Evolutionary conservation across 2,113 vertebrate genomes (phyloP).

Genomic region (Poeciliopsis retropinna): DNA sequence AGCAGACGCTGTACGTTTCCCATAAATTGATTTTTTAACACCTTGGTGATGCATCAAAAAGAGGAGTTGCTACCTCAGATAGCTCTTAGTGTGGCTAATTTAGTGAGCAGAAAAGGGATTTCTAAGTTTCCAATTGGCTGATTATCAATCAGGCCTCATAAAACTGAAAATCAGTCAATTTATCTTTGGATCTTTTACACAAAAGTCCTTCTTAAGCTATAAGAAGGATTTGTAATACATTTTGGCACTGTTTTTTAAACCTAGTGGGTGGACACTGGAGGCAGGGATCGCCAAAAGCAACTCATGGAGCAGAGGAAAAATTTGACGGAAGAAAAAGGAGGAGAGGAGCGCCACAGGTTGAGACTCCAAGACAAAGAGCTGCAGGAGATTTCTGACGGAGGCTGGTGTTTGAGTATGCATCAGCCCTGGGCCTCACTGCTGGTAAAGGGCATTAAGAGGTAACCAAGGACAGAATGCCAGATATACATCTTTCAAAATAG

Average conservation of each 20-base stretch:
- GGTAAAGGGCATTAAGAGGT: slow-evolving; percentile 92
- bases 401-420: slow-evolving; percentile 98
- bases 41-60: too few species aligned
- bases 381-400: slow-evolving; percentile 93
- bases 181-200: too few species aligned
- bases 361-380: slow-evolving; percentile 93
- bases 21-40: too few species aligned
- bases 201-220: neutral
- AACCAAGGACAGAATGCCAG: neutral
- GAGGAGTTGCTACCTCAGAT: too few species aligned
- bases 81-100: too few species aligned
- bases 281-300: slow-evolving; percentile 64
- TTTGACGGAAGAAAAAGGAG: slow-evolving; percentile 16
- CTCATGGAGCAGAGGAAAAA: slow-evolving; percentile 28
- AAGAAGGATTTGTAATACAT: neutral
- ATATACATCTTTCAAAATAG: neutral
- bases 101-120: too few species aligned
- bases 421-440: slow-evolving; percentile 97
- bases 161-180: too few species aligned
- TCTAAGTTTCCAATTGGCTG: too few species aligned
- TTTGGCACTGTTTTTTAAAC: neutral
- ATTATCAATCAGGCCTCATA: neutral
- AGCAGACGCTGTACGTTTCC: too few species aligned
- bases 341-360: slow-evolving; percentile 76
- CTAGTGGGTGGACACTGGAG: slow-evolving; percentile 90